Evolutionary conservation across 2,113 vertebrate species (phyloP).

Genomic region (Probosciger aterrimus): DNA sequence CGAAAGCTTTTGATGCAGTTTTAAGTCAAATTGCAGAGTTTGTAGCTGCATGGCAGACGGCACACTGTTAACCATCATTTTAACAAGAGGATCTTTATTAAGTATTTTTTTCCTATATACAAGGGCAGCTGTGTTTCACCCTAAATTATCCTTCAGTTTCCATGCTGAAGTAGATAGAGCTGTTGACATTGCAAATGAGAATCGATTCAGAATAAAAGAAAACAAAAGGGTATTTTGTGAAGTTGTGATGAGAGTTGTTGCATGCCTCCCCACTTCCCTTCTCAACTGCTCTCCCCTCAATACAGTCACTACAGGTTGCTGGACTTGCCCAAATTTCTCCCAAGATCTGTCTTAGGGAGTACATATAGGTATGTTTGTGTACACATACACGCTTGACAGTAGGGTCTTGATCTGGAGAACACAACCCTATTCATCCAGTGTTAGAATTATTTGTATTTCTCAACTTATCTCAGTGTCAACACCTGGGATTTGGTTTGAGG

Average conservation of each 20-base stretch:
- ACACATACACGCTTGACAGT: neutral
- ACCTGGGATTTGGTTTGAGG: neutral
- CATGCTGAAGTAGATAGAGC: conserved; percentile 70
- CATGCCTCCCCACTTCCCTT: neutral
- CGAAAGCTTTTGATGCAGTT: conserved; percentile 79
- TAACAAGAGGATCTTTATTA: conserved; percentile 83
- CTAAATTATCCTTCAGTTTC: conserved; percentile 76
- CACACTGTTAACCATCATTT: conserved; percentile 79
- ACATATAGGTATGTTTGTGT: neutral
- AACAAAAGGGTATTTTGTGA: conserved; percentile 33
- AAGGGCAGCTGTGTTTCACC: conserved; percentile 78
- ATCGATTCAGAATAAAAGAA: conserved; percentile 53
- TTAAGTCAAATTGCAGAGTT: conserved; percentile 82
- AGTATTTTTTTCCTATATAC: conserved; percentile 67
- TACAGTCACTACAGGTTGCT: neutral
- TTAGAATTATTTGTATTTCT: conserved; percentile 31
- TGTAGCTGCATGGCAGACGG: conserved; percentile 73
- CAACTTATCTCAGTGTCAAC: conserved; percentile 46
- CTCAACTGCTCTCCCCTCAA: neutral
- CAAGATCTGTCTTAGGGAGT: neutral
- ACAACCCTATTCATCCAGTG: conserved; percentile 37
- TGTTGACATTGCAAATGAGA: conserved; percentile 76
- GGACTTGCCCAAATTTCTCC: conserved; percentile 5
- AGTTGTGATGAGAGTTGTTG: neutral
- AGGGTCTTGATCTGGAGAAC: conserved; percentile 31